These are phyloP conservation scores for Tringa solitaria DNA, from an alignment of 2,113 vertebrate species.

Conservation along the genomic window DNA sequence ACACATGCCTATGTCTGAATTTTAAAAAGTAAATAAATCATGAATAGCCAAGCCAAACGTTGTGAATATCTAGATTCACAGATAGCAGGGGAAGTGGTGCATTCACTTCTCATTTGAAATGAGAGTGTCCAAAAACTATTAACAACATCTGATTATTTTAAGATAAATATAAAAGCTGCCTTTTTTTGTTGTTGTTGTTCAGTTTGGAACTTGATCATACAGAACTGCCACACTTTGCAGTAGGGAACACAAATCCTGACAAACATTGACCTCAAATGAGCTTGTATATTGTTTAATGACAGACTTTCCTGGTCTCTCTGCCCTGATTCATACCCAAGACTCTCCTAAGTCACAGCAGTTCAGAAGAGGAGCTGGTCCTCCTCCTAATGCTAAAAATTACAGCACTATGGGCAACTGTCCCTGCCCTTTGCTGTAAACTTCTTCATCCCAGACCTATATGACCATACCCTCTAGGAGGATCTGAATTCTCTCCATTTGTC, in stretches of 20 bases:
- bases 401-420: neutral
- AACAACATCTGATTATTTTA: neutral
- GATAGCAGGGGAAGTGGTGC: neutral
- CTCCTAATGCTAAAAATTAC: neutral
- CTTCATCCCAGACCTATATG: neutral
- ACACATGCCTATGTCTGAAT: conserved; percentile 14
- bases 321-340: neutral
- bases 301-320: neutral
- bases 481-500: neutral
- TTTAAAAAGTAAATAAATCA: conserved; percentile 46
- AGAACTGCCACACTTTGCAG: neutral
- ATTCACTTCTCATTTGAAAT: neutral
- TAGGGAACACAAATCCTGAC: neutral
- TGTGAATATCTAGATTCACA: neutral
- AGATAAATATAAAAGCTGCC: neutral
- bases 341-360: neutral
- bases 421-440: neutral
- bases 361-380: neutral
- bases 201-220: neutral
- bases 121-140: neutral
- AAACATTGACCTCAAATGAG: neutral
- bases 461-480: neutral
- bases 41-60: neutral
- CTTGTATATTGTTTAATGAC: neutral
- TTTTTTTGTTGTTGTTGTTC: neutral